phyloP scores from a whole-genome alignment of 2,888 invertebrate species.

The Acrobasis consociella region DNA sequence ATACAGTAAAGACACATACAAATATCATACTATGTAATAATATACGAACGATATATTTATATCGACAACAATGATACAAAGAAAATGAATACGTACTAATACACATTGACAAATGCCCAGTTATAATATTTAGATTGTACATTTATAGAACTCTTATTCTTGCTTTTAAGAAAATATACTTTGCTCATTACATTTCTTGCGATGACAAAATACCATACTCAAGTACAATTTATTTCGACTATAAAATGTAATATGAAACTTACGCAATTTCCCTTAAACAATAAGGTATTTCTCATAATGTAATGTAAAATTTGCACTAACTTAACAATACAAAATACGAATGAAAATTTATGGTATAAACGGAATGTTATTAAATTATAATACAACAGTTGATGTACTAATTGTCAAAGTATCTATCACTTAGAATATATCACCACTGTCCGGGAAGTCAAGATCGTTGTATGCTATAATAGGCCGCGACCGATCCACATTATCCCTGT shows the following conservation, averaged over 20 bases:
- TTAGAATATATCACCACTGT: conserved; percentile 89
- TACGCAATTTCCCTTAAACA: not conserved
- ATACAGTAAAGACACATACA: conserved; percentile 18
- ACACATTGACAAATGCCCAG: not conserved
- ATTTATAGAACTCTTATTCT: not conserved
- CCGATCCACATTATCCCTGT: conserved; percentile 86
- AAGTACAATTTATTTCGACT: not conserved
- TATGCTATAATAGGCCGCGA: conserved; percentile 92
- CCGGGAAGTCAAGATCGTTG: conserved; percentile 95
- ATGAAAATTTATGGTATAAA: conserved; percentile 4
- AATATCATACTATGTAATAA: conserved; percentile 6
- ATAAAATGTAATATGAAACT: not conserved
- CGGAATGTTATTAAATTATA: conserved; percentile 25
- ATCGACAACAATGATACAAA: not conserved
- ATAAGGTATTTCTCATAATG: not conserved
- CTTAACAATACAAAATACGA: conserved; percentile 10
- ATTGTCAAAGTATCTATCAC: conserved; percentile 38
- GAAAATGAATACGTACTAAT: not conserved
- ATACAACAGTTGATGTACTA: conserved; percentile 14
- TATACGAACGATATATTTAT: not conserved
- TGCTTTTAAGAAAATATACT: not conserved
- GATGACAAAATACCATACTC: not conserved
- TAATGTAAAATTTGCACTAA: conserved; percentile 6
- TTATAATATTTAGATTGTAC: conserved; percentile 1
- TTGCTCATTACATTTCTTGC: not conserved